Evolutionary conservation across 2,888 invertebrate species (phyloP), one percentile per base, ranked within the genome.

Genomic region (Melieria omissa): DNA sequence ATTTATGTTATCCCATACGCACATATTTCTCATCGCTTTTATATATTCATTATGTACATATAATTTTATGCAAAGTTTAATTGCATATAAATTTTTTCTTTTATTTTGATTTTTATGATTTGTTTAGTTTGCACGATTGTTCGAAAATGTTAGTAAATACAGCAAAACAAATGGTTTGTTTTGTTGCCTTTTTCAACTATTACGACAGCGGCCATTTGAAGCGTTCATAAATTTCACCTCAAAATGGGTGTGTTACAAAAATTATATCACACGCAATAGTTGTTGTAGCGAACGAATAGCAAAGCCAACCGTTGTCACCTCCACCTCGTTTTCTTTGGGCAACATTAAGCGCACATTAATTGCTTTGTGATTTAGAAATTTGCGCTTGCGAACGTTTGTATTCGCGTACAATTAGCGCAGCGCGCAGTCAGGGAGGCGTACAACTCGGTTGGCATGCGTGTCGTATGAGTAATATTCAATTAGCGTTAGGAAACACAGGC

Each of bases 151-250:
- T 29, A 60, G 41, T 52, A 44, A 42, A 7, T 52, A 52, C 42
- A 41, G 29, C 42, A 58, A 67, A 44, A 12, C 52, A 54, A 45
- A 46, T 54, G 29, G 29, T 29, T 29, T 29, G 29, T 29, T 29
- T 29, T 29, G 29, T 29, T 1, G 29, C 29, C 29, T 29, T 29
- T 29, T 29, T 29, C n/a, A 44, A 63, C 54, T 63, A 69, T 69
- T 69, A 69, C 63, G 46, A 6, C 52, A 60, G 64, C 44, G 46
- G 42, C 54, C 29, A 42, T 46, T 29, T 58, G 47, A 57, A 58
- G 42, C 49, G n/a, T 10, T 52, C 42, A 61, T 44, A 72, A 63
- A 67, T 72, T 72, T 72, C 72, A 58, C 67, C 63, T 63, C 14
- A 44, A 52, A 66, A 49, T 63, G 67, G 67, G 58, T 64, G 57